These are phyloP conservation scores for Megathymus violae DNA, from an alignment of 1,140 invertebrate genomes.

Conservation along the genomic window DNA sequence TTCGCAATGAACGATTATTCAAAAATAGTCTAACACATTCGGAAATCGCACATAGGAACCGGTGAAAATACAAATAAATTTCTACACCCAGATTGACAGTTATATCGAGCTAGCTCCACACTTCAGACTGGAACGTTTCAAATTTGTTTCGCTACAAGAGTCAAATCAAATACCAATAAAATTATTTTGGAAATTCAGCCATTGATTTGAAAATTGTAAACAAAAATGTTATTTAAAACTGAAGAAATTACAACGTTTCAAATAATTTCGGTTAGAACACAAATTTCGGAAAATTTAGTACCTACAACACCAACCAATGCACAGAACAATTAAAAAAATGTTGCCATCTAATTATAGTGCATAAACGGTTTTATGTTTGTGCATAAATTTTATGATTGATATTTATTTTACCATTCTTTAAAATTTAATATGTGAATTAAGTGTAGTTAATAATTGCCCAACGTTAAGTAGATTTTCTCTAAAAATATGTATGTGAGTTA, in stretches of 20 bases:
- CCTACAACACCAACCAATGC: conserved; percentile 53
- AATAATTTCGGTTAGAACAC: conserved; percentile 69
- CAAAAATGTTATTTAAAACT: conserved; percentile 45
- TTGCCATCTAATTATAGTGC: too few relatives aligned
- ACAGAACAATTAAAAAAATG: conserved; percentile 48
- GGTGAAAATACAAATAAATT: conserved; percentile 84
- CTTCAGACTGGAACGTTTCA: conserved; percentile 84
- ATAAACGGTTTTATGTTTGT: too few relatives aligned
- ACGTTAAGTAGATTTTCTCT: too few relatives aligned
- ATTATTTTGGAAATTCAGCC: conserved; percentile 43
- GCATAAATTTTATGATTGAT: too few relatives aligned
- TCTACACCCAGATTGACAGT: conserved; percentile 84
- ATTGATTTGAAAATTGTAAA: conserved; percentile 57
- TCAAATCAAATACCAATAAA: conserved; percentile 76
- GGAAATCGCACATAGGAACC: conserved; percentile 80
- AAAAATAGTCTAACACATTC: conserved; percentile 78
- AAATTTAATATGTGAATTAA: too few relatives aligned
- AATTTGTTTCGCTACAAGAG: conserved; percentile 82
- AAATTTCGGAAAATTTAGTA: conserved; percentile 63
- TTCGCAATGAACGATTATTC: conserved; percentile 64
- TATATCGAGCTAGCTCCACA: conserved; percentile 82
- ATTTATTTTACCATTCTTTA: too few relatives aligned
- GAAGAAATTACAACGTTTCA: conserved; percentile 57
- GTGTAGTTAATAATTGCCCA: too few relatives aligned
- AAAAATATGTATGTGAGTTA: too few relatives aligned